A percentile compares a stretch with the other conserved stretches of the same genome.
phyloP scores from a whole-genome alignment of 2,113 vertebrate genomes.

The Egretta garzetta region DNA sequence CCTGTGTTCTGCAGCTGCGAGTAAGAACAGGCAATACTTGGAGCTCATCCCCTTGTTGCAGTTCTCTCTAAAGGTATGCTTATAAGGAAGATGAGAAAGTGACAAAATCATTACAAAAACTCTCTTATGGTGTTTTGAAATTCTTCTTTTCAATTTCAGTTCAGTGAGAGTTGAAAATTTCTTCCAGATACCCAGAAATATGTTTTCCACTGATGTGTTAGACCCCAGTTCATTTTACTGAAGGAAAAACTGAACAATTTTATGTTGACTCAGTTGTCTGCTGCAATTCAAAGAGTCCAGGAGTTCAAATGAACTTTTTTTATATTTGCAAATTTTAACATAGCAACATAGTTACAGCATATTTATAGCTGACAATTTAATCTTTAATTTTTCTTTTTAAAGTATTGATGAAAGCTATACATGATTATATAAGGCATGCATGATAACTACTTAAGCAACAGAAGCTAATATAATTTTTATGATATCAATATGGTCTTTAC shows the following conservation, averaged over 20 bases:
- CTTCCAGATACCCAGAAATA: neutral
- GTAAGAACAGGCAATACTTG: neutral
- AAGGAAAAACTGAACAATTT: neutral
- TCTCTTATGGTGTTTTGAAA: neutral
- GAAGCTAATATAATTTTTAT: neutral
- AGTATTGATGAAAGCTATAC: neutral
- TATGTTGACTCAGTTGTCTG: neutral
- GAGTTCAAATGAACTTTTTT: neutral
- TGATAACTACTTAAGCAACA: neutral
- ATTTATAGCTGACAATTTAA: neutral
- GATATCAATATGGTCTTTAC: neutral
- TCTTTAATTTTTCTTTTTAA: neutral
- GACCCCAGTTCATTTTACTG: neutral
- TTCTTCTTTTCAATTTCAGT: neutral
- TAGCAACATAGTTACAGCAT: neutral
- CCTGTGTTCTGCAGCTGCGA: neutral
- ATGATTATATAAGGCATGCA: neutral
- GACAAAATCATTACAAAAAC: neutral
- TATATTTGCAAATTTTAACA: neutral
- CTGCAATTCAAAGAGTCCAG: neutral
- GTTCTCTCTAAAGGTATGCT: neutral
- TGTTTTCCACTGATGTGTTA: neutral
- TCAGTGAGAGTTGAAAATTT: neutral
- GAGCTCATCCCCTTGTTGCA: neutral
- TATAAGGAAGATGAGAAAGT: neutral